Evolutionary conservation across 1,140 invertebrate genomes (phyloP).

Genomic region (Centruroides vittatus): DNA sequence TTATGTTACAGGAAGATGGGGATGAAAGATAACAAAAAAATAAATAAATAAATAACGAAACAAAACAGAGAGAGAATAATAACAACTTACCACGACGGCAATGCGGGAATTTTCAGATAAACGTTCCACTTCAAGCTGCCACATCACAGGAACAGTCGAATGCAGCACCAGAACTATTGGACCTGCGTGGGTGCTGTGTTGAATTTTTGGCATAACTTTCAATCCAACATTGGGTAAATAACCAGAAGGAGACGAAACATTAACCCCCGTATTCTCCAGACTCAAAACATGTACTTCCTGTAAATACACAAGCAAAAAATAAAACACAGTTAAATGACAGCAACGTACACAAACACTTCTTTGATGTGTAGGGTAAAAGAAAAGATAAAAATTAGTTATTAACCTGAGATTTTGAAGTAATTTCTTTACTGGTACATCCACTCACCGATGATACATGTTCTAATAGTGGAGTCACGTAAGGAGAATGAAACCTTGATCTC

Average conservation of each 20-base stretch:
- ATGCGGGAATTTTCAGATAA: not conserved
- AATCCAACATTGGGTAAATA: constrained; percentile 8
- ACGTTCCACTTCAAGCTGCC: constrained; percentile 8
- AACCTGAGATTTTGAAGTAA: not conserved
- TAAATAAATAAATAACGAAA: too few species aligned
- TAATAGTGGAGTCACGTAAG: constrained; percentile 9
- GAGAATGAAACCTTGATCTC: constrained; percentile 2
- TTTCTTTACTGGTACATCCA: constrained; percentile 4
- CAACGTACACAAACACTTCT: too few species aligned
- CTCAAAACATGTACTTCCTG: constrained; percentile 12
- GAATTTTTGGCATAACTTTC: constrained; percentile 2
- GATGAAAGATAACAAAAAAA: too few species aligned
- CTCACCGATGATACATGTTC: constrained; percentile 6
- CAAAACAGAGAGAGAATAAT: too few species aligned
- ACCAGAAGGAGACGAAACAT: constrained; percentile 1
- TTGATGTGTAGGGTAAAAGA: not conserved
- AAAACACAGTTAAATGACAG: not conserved
- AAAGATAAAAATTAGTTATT: not conserved
- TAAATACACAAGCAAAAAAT: not conserved
- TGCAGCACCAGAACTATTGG: constrained; percentile 6
- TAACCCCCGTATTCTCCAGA: constrained; percentile 5
- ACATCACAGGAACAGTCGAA: constrained; percentile 9
- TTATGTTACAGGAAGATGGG: too few species aligned
- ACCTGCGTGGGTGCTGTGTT: not conserved
- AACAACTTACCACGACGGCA: not conserved